phyloP scores from a whole-genome alignment of 2,797 vertebrate species.

The Discoglossus pictus region DNA sequence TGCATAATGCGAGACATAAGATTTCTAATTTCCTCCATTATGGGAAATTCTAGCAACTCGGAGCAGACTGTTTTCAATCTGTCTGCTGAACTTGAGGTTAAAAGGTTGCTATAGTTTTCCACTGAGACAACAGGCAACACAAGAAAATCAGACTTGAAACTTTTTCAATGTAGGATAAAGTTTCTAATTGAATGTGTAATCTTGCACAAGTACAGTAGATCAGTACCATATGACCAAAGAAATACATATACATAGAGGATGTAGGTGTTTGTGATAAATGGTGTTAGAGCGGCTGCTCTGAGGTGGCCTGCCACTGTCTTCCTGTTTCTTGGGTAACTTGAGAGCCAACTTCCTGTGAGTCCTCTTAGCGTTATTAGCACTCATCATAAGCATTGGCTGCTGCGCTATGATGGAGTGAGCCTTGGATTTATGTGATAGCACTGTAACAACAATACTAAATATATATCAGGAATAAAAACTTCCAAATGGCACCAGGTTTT shows the following conservation, averaged over 20 bases:
- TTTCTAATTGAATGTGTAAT: constrained; percentile 57
- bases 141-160: constrained; percentile 57
- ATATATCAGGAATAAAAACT: constrained; percentile 39
- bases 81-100: constrained; percentile 58
- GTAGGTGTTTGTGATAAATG: constrained; percentile 72
- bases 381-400: constrained; percentile 63
- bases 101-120: constrained; percentile 64
- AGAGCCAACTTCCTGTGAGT: constrained; percentile 75
- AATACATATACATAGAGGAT: constrained; percentile 59
- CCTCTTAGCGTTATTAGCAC: constrained; percentile 64
- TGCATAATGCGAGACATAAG: constrained; percentile 47
- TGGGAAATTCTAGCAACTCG: constrained; percentile 53
- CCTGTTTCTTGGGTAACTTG: constrained; percentile 69
- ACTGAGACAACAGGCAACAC: constrained; percentile 42
- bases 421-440: constrained; percentile 56
- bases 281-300: constrained; percentile 59
- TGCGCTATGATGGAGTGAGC: constrained; percentile 52
- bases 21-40: constrained; percentile 59
- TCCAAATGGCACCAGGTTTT: constrained; percentile 61
- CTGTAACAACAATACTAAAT: constrained; percentile 43
- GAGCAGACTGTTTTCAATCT: constrained; percentile 60
- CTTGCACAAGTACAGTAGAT: constrained; percentile 50
- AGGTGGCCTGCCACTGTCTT: constrained; percentile 73
- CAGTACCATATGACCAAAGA: constrained; percentile 58
- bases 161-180: constrained; percentile 47